Conservation (phyloP, 2,888 invertebrate genomes). For the Ephialtes manifestator region DNA sequence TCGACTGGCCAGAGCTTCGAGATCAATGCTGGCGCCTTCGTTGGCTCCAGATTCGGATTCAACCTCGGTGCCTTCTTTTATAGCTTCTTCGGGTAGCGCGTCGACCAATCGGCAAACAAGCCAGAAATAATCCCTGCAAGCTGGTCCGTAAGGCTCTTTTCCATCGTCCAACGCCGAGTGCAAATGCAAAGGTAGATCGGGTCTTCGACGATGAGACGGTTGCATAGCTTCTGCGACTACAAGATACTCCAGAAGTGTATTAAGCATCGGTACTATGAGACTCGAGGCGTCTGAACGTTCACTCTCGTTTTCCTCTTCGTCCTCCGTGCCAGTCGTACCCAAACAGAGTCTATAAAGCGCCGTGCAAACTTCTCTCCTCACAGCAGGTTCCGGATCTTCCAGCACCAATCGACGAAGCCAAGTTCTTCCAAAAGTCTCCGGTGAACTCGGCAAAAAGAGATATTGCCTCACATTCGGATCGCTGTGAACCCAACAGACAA, state of each 20-base stretch:
- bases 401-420: conserved; percentile 95
- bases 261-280: conserved; percentile 92
- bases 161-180: conserved; percentile 91
- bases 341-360: conserved; percentile 96
- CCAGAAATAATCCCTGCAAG: conserved; percentile 98
- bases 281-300: conserved; percentile 81
- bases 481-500: conserved; percentile 97
- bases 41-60: conserved; percentile 36
- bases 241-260: conserved; percentile 93
- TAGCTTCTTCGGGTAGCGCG: conserved; percentile 92
- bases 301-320: conserved; percentile 85
- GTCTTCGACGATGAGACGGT: conserved; percentile 84
- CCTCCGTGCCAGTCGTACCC: conserved; percentile 87
- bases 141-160: conserved; percentile 98
- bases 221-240: conserved; percentile 95
- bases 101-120: conserved; percentile 95
- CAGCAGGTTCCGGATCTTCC: conserved; percentile 97
- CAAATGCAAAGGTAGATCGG: conserved; percentile 85
- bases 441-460: conserved; percentile 91
- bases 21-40: conserved; percentile 88
- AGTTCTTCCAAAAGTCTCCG: conserved; percentile 90
- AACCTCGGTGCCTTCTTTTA: conserved; percentile 89
- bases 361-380: conserved; percentile 96
- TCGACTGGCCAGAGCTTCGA: conserved; percentile 92
- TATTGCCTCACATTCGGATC: conserved; percentile 92